Conservation (phyloP, 2,113 vertebrate species). For the Oreochromis aureus region DNA sequence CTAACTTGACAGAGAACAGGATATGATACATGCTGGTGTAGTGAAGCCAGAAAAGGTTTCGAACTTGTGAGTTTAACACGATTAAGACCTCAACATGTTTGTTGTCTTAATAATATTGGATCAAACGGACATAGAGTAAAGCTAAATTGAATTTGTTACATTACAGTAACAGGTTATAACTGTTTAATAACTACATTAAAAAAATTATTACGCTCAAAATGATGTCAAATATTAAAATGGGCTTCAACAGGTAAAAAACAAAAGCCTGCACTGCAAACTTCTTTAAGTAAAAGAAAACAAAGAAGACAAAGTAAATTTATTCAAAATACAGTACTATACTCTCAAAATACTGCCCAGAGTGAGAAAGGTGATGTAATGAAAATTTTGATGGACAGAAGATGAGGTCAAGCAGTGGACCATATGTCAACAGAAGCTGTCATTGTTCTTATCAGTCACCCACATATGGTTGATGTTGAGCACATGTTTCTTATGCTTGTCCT, state of each 20-base stretch:
- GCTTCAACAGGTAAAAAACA: neutral
- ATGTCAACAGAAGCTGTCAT: neutral
- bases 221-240: neutral
- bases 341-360: neutral
- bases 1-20: neutral
- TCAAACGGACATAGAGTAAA: neutral
- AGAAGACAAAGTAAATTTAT: neutral
- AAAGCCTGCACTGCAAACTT: rapidly evolving
- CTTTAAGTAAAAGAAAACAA: neutral
- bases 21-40: neutral
- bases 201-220: rapidly evolving
- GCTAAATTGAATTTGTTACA: neutral
- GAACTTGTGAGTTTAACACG: neutral
- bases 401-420: neutral
- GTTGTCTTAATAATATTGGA: neutral
- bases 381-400: neutral
- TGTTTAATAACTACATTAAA: neutral
- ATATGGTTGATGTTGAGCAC: neutral
- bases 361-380: neutral
- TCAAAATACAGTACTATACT: neutral
- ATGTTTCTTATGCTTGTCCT: slow-evolving; percentile 1
- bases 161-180: neutral
- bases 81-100: neutral
- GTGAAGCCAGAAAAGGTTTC: rapidly evolving
- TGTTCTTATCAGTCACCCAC: neutral